Evolutionary conservation across 2,888 invertebrate genomes (phyloP).

Genomic region (Cryptus viduatorius): DNA sequence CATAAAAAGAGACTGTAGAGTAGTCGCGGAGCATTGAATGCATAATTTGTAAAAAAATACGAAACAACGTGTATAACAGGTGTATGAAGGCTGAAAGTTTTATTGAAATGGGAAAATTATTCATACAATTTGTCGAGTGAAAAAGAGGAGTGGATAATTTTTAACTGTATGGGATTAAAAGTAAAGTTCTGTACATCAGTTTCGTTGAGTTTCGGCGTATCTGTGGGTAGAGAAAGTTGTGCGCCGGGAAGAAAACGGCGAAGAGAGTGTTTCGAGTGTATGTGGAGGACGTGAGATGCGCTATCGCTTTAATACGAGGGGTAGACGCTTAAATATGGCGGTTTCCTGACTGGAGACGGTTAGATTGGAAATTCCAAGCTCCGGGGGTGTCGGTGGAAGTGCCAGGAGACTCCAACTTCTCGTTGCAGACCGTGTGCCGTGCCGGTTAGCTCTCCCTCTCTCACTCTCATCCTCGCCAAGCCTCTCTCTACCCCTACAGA

Average conservation of each 20-base stretch:
- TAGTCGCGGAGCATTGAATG: too few species aligned
- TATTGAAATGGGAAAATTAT: constrained; percentile 25
- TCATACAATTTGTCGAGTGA: constrained; percentile 35
- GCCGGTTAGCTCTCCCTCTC: constrained; percentile 67
- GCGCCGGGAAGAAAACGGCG: background rate
- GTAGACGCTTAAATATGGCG: constrained; percentile 73
- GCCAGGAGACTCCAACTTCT: constrained; percentile 76
- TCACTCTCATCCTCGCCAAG: constrained; percentile 17
- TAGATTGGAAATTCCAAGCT: constrained; percentile 77
- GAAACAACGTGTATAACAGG: background rate
- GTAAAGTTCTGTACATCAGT: background rate
- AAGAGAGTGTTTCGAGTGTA: background rate
- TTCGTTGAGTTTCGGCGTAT: background rate
- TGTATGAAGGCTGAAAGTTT: background rate
- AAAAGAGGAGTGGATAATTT: constrained; percentile 21
- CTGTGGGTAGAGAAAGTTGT: constrained; percentile 9
- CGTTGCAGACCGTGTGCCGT: constrained; percentile 57
- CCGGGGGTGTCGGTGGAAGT: constrained; percentile 71
- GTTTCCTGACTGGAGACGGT: constrained; percentile 71
- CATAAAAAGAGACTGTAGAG: too few species aligned
- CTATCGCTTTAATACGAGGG: constrained; percentile 61
- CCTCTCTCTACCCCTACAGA: constrained; percentile 70
- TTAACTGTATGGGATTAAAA: constrained; percentile 13
- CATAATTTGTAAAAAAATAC: background rate
- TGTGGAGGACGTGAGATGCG: constrained; percentile 37